phyloP scores from a whole-genome alignment of 2,797 vertebrate species.

The Diplodus puntazzo region DNA sequence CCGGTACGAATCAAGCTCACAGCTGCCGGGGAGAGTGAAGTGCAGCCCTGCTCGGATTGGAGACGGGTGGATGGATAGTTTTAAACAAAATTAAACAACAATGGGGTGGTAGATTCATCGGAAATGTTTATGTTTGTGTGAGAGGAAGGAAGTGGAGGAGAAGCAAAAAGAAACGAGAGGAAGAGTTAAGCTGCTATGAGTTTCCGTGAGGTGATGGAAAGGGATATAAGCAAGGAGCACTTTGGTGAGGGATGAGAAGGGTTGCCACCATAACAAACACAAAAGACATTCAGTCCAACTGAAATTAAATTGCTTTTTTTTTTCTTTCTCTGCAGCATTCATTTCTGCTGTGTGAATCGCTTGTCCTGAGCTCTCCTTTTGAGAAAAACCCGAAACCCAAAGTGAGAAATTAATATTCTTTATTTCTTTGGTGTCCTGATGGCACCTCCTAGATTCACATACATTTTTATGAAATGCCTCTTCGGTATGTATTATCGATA shows the following conservation, averaged over 20 bases:
- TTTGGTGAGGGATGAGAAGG: slow-evolving; percentile 19
- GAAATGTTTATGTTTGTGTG: slow-evolving; percentile 49
- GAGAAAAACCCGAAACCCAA: neutral
- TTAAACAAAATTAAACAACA: slow-evolving; percentile 70
- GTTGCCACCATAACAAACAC: slow-evolving; percentile 10
- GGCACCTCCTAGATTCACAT: neutral
- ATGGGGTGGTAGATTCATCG: slow-evolving; percentile 50
- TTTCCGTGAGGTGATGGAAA: slow-evolving; percentile 29
- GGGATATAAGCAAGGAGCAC: neutral
- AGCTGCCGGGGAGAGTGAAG: slow-evolving; percentile 72
- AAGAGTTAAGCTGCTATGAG: slow-evolving; percentile 23
- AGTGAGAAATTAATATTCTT: neutral
- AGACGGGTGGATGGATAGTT: slow-evolving; percentile 64
- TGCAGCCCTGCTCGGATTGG: slow-evolving; percentile 56
- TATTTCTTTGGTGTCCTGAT: neutral
- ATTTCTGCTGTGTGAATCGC: neutral
- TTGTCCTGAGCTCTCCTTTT: neutral
- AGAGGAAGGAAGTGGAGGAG: neutral
- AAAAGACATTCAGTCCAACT: slow-evolving; percentile 15
- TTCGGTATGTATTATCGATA: no score
- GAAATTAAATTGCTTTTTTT: slow-evolving; percentile 6
- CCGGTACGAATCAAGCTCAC: slow-evolving; percentile 83
- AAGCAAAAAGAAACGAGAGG: neutral
- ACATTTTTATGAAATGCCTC: no score
- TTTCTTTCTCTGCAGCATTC: neutral